A percentile compares a stretch with the other conserved stretches of the same genome.
These are phyloP conservation scores for Chrysogorgia sp. DNA, from an alignment of 92 coral and sea anemone genomes.

Conservation along the genomic window DNA sequence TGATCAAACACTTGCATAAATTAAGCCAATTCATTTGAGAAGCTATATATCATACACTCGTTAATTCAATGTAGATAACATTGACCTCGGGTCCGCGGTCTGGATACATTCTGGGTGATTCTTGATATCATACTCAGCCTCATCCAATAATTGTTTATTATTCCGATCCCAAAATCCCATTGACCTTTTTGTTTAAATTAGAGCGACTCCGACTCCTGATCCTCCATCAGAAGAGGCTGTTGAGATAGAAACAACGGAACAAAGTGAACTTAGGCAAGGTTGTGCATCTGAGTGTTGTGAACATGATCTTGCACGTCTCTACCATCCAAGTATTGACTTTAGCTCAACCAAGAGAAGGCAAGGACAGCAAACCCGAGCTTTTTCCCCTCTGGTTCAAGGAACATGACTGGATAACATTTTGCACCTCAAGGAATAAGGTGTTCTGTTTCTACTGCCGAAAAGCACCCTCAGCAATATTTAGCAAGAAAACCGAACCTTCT, in stretches of 20 bases:
- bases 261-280: constrained; percentile 14
- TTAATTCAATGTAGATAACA: no score
- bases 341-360: constrained; percentile 20
- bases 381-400: constrained; percentile 7
- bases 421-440: no score
- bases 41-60: no score
- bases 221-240: constrained; percentile 10
- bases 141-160: no score
- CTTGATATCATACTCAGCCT: no score
- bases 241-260: constrained; percentile 20
- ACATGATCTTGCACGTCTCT: constrained; percentile 19
- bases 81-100: no score
- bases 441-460: constrained; percentile 23
- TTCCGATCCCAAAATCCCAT: no score
- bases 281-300: constrained; percentile 17
- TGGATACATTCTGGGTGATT: no score
- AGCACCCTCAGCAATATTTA: constrained; percentile 2
- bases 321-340: constrained; percentile 17
- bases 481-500: background rate
- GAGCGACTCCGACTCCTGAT: background rate
- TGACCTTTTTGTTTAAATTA: no score
- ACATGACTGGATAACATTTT: constrained; percentile 18
- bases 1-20: no score
- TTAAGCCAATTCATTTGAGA: no score
- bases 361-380: constrained; percentile 23